Evolutionary conservation across 2,888 invertebrate genomes (phyloP).

Genomic region (Diadegma fenestrale): DNA sequence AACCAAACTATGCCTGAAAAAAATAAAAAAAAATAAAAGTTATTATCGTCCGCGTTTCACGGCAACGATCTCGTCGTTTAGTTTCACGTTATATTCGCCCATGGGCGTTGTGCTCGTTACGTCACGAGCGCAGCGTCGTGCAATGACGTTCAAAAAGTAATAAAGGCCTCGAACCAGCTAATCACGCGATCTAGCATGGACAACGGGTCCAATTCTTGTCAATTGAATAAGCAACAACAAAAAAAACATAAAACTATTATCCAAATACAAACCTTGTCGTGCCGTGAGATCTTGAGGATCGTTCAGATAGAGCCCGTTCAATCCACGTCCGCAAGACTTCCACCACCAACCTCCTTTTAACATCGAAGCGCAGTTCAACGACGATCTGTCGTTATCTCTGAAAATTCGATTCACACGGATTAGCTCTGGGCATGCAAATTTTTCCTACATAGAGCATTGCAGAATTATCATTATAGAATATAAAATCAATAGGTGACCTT

Average conservation of each 20-base stretch:
- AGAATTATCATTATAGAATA: no score
- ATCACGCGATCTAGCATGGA: not conserved
- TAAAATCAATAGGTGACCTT: no score
- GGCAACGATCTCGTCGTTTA: not conserved
- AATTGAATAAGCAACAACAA: not conserved
- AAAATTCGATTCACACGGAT: slow-evolving; percentile 64
- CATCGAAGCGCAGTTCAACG: slow-evolving; percentile 96
- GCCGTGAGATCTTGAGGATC: slow-evolving; percentile 96
- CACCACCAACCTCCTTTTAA: slow-evolving; percentile 98
- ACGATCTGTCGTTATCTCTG: slow-evolving; percentile 96
- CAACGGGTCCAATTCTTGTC: not conserved
- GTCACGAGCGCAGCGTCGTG: not conserved
- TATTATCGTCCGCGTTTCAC: not conserved
- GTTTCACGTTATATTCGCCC: not conserved
- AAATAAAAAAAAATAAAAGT: not conserved
- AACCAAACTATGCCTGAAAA: slow-evolving; percentile 95
- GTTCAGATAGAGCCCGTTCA: slow-evolving; percentile 95
- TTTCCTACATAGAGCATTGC: no score
- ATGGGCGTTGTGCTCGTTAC: not conserved
- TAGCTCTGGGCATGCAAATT: not conserved
- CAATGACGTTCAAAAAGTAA: not conserved
- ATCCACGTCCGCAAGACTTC: slow-evolving; percentile 96
- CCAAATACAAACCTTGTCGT: slow-evolving; percentile 89
- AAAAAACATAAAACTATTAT: not conserved
- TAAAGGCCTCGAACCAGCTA: not conserved